Base-by-base conservation (phyloP, 1,140 invertebrate genomes). In the Scaptomyza pallida region DNA sequence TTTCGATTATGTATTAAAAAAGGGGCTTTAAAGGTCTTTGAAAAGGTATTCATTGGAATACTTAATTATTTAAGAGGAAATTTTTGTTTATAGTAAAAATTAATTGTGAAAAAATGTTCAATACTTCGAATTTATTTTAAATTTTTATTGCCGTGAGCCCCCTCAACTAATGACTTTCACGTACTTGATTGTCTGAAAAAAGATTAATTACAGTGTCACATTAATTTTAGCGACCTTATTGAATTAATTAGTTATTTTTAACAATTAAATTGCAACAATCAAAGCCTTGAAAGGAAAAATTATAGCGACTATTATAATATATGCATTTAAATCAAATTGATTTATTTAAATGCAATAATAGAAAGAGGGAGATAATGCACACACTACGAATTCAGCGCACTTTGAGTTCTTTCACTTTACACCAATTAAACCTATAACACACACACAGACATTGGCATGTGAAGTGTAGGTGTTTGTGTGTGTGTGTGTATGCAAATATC, bases 161-260 rank as follows among this genome's bases (percentile, higher is more conserved):
- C 23, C 6, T 26, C 5, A 26, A 4, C 6, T 26, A 26, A 26
- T 37, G 3, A 12, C 8, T 35, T 9, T 8, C 5, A 12, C 10
- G 17, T 5, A 10, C 21, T 13, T 13, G 0, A 52, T 21, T 21
- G n/a, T n/a, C n/a, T 12, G 21, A 10, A 21, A 19, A 12, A n/a
- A 52, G 19, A 40, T 65, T 30, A 17, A 52, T 48, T 33, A 40
- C 40, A 15, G 70, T 69, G 79, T 61, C 41, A 45, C 30, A 19
- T 73, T 50, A 55, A 52, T 64, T 74, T 71, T 70, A 67, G 61
- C 61, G 41, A 80, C 81, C 81, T 86, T 74, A 85, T 85, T 64
- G 82, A 85, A 85, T 86, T 85, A 86, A 85, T 85, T 80, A 80
- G 74, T 86, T 57, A 81, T 77, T 74, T 62, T 86, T 71, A 74